A percentile compares a stretch with the other conserved stretches of the same genome.
Evolutionary conservation across 2,113 vertebrate species (phyloP).

Genomic region (Corynorhinus townsendii): DNA sequence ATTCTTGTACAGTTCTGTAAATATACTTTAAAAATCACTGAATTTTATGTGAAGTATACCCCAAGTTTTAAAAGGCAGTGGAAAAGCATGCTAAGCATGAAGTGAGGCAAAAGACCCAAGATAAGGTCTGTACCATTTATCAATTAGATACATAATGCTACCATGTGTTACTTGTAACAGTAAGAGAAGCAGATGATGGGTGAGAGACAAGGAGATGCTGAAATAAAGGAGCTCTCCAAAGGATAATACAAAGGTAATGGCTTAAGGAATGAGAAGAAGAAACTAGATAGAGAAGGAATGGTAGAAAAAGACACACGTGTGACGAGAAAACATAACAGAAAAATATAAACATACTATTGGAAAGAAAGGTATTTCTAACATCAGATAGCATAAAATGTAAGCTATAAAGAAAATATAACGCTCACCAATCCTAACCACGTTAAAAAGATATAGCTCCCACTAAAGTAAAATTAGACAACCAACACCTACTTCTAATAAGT

Average conservation of each 20-base stretch:
- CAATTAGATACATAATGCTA: background rate
- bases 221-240: background rate
- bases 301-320: background rate
- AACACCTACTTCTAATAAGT: conserved; percentile 12
- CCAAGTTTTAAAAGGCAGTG: background rate
- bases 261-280: background rate
- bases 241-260: background rate
- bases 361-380: background rate
- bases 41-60: background rate
- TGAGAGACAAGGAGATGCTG: background rate
- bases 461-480: background rate
- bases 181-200: background rate
- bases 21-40: background rate
- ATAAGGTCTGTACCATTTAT: background rate
- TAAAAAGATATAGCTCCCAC: background rate
- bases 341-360: background rate
- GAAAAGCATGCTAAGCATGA: background rate
- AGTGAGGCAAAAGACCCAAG: background rate
- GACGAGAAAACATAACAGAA: background rate
- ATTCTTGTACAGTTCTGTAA: background rate
- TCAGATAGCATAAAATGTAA: background rate
- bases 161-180: background rate
- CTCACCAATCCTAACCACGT: background rate
- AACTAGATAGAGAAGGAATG: background rate
- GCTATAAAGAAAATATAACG: background rate